Percentiles rank a stretch among this genome's conserved stretches.
These are phyloP conservation scores for Octopus sinensis DNA, from an alignment of 1,140 invertebrate species.

Conservation along the genomic window DNA sequence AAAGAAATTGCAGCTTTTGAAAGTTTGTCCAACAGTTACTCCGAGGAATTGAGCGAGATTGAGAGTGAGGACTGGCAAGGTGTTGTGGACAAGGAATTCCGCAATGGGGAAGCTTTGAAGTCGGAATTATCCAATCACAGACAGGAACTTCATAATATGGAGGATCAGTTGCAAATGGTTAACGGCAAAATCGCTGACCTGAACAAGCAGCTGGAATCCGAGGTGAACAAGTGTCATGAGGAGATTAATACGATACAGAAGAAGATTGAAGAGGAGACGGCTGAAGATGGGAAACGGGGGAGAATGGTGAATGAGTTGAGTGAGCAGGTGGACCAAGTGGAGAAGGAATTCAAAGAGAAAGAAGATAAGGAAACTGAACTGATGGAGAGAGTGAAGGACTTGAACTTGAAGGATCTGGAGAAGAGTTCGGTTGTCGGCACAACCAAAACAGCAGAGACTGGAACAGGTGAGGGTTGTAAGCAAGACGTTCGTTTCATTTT, in stretches of 20 bases:
- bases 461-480: constrained; percentile 52
- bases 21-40: neutral
- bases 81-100: neutral
- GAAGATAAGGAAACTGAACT: constrained; percentile 67
- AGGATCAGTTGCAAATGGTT: constrained; percentile 77
- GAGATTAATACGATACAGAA: constrained; percentile 58
- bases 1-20: neutral
- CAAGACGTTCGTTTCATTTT: too few species aligned
- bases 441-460: constrained; percentile 67
- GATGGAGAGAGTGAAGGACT: constrained; percentile 86
- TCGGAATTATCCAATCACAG: constrained; percentile 87
- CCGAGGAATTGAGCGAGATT: neutral
- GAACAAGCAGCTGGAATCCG: constrained; percentile 67
- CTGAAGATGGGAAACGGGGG: constrained; percentile 26
- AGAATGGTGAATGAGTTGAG: constrained; percentile 59
- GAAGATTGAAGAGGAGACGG: constrained; percentile 59
- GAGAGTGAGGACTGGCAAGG: neutral
- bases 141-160: constrained; percentile 78
- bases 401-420: constrained; percentile 74
- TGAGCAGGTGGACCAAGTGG: constrained; percentile 76
- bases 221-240: constrained; percentile 43
- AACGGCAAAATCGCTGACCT: constrained; percentile 77
- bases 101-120: constrained; percentile 66
- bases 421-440: constrained; percentile 75
- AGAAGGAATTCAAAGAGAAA: constrained; percentile 47